Evolutionary conservation across 2,113 vertebrate species (phyloP).

Genomic region (Anser cygnoides): DNA sequence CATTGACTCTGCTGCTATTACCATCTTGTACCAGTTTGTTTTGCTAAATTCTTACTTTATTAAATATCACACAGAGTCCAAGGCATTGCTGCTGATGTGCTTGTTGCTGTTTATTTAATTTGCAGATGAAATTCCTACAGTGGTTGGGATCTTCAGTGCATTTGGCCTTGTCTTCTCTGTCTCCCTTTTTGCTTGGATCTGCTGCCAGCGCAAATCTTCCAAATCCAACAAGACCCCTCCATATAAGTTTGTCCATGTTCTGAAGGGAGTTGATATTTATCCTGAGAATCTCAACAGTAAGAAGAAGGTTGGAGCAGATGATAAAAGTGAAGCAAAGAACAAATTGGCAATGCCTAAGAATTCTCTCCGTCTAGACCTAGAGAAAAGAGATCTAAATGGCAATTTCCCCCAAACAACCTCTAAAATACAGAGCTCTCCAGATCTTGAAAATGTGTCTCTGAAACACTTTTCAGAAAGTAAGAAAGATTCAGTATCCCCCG

Average conservation of each 20-base stretch:
- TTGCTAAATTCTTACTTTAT: neutral
- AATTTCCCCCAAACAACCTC: slow-evolving; percentile 89
- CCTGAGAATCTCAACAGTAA: slow-evolving; percentile 93
- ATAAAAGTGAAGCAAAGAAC: slow-evolving; percentile 78
- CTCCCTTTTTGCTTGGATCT: slow-evolving; percentile 97
- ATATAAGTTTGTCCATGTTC: slow-evolving; percentile 98
- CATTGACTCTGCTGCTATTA: neutral
- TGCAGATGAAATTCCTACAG: slow-evolving; percentile 90
- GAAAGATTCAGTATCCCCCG: slow-evolving; percentile 83
- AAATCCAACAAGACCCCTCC: slow-evolving; percentile 94
- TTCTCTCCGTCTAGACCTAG: slow-evolving; percentile 90
- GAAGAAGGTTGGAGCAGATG: slow-evolving; percentile 90
- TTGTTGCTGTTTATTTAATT: slow-evolving; percentile 69
- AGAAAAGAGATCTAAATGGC: slow-evolving; percentile 95
- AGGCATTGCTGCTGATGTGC: slow-evolving; percentile 28
- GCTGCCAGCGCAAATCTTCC: slow-evolving; percentile 94
- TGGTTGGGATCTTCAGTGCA: slow-evolving; percentile 92
- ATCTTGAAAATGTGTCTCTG: slow-evolving; percentile 83
- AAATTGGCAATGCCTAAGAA: slow-evolving; percentile 80
- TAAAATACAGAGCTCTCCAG: slow-evolving; percentile 86
- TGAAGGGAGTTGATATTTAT: slow-evolving; percentile 98
- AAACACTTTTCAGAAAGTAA: slow-evolving; percentile 82
- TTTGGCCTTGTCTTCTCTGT: slow-evolving; percentile 95
- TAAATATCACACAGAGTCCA: neutral
- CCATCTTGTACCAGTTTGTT: neutral